Evolutionary conservation across 2,888 invertebrate species (phyloP), one percentile per base, ranked within the genome.

Genomic region (Hydrotaea diabolus): DNA sequence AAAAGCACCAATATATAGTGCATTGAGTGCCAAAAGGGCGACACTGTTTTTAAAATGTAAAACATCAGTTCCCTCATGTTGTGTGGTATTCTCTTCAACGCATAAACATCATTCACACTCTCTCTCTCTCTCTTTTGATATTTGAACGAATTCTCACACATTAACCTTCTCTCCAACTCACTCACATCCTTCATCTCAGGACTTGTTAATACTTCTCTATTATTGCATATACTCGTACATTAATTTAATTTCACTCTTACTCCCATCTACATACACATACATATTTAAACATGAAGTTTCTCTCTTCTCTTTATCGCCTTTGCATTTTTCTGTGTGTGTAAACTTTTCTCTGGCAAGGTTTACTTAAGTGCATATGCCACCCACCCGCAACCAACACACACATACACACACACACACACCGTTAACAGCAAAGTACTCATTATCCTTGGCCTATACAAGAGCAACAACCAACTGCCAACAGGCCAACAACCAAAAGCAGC

Each of bases 381-480:
- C n/a, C n/a, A n/a, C n/a, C n/a, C n/a, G n/a, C 9, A 43, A 46
- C 7, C 46, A 5, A 46, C 15, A n/a, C 53, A 53, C 17, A 53
- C 5, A 13, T 11, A 55, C 21, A 55, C 21, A 21, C 55, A 55
- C 11, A 55, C 55, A 21, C 2, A 21, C 21, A 55, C 3, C 21
- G 55, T 5, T 17, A 77, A 36, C 59, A 57, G 72, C 19, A 55
- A 77, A 71, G 39, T 43, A 75, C 74, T 77, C 71, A 82, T 85
- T 85, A 85, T 85, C 85, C 85, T 85, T 85, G 85, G 82, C 82
- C 85, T 80, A 82, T 74, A 74, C 84, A 76, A 71, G 21, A 23
- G 59, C 59, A 15, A 23, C 59, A 59, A 59, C 26, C 59, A 15
- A 55, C 53, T 9, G 53, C 53, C n/a, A 53, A 17, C 59, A 59